Base-by-base conservation (phyloP, 2,888 invertebrate genomes). In the Phoenoteleia sp. region DNA sequence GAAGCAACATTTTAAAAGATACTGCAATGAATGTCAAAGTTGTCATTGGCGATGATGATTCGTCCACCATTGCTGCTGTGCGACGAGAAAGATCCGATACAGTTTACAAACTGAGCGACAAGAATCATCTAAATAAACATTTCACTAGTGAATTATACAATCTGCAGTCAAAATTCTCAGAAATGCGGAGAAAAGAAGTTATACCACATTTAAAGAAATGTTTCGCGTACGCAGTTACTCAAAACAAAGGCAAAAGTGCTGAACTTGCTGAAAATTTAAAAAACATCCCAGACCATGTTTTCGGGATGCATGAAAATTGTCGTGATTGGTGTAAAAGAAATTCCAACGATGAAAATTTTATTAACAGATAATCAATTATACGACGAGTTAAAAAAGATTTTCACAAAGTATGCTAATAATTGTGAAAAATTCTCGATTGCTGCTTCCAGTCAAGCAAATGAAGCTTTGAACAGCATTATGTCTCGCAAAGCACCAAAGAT, bases 1-100 rank as follows among this genome's bases (percentile, higher is more conserved):
- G 85, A 13, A 89, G 88, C 62, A n/a, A 6, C 13, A 83, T 87
- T 54, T 49, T 89, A 6, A 81, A 87, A 86, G 84, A 88, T 74
- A 49, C 36, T 21, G 60, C 62, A 11, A 15, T 88, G 19, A 33
- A 85, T 15, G 87, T 88, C 15, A 54, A 81, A 13, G 84, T 87
- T 7, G 13, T 90, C 0, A 82, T 89, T 21, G 88, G 87, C 0
- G 88, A 89, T 80, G 87, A 89, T 19, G 89, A 89, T 75, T 87
- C 87, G 42, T 84, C 87, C 5, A 89, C 81, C 7, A 89, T 88
- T 19, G 79, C 56, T 4, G 56, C 56, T 23, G 52, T 11, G n/a
- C n/a, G n/a, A n/a, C n/a, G n/a, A n/a, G n/a, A n/a, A n/a, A n/a
- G n/a, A n/a, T n/a, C n/a, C n/a, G n/a, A n/a, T 33, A 67, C 27